Evolutionary conservation across 2,113 vertebrate genomes (phyloP).

Genomic region (Lepisosteus osseus): DNA sequence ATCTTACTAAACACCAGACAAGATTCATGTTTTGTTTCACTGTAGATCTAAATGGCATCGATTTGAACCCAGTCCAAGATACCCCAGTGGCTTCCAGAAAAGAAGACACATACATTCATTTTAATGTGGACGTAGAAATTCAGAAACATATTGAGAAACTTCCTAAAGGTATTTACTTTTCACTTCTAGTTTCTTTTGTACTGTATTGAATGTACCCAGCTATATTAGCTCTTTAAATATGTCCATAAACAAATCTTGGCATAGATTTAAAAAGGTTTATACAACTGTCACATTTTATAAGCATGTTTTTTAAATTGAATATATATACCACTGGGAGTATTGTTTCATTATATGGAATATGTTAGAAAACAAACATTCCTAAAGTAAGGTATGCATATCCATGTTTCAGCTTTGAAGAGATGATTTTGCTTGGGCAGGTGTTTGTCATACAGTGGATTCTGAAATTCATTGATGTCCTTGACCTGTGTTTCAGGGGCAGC

Average conservation of each 20-base stretch:
- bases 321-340: too few relatives aligned
- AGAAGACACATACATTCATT: conserved; percentile 93
- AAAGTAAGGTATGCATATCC: background rate
- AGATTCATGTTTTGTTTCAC: conserved; percentile 7
- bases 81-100: conserved; percentile 90
- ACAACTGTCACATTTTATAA: too few relatives aligned
- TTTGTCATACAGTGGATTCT: background rate
- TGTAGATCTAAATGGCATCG: conserved; percentile 88
- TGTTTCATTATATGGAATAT: too few relatives aligned
- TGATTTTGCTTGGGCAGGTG: background rate
- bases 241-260: too few relatives aligned
- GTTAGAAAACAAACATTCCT: background rate
- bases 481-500: conserved; percentile 76
- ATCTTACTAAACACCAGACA: background rate
- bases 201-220: too few relatives aligned
- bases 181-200: too few relatives aligned
- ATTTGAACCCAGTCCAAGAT: conserved; percentile 90
- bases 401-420: too few relatives aligned
- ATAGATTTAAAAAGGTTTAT: too few relatives aligned
- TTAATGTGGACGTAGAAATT: conserved; percentile 90
- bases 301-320: too few relatives aligned
- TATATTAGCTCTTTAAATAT: too few relatives aligned
- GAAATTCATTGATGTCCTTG: background rate
- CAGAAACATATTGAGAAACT: conserved; percentile 95
- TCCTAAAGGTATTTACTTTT: conserved; percentile 79